phyloP scores from a whole-genome alignment of 1,140 invertebrate species.

The Calosoma granatense region DNA sequence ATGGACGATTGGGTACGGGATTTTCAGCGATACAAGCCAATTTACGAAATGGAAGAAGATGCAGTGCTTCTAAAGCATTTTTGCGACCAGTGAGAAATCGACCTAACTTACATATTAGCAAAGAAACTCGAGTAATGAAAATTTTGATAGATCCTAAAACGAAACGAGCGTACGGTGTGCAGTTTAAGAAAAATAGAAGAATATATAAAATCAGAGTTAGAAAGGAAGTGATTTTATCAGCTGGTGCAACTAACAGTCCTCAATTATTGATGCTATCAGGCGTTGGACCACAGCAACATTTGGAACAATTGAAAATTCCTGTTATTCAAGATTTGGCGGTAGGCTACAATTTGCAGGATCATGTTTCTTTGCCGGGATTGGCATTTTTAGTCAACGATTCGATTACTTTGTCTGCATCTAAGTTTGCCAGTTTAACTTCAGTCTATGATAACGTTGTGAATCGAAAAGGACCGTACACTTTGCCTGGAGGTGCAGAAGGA shows the following conservation, averaged over 20 bases:
- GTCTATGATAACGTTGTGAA: constrained; percentile 64
- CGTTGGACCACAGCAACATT: constrained; percentile 69
- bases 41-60: constrained; percentile 50
- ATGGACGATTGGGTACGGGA: constrained; percentile 47
- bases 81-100: constrained; percentile 46
- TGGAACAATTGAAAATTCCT: constrained; percentile 55
- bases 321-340: constrained; percentile 59
- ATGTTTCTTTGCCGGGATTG: constrained; percentile 73
- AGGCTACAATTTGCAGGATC: constrained; percentile 82
- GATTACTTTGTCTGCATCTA: constrained; percentile 67
- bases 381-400: constrained; percentile 67
- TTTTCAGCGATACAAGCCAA: constrained; percentile 59
- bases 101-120: constrained; percentile 58
- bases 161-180: constrained; percentile 52
- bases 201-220: constrained; percentile 57
- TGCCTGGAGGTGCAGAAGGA: constrained; percentile 72
- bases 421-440: constrained; percentile 63
- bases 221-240: constrained; percentile 80
- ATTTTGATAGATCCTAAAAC: constrained; percentile 51
- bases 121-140: constrained; percentile 52
- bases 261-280: constrained; percentile 89
- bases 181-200: constrained; percentile 63
- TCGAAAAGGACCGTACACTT: constrained; percentile 71
- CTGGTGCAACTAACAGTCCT: constrained; percentile 79
- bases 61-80: constrained; percentile 56